These are phyloP conservation scores for Coenonympha arcania DNA, from an alignment of 2,888 invertebrate species.

Conservation along the genomic window DNA sequence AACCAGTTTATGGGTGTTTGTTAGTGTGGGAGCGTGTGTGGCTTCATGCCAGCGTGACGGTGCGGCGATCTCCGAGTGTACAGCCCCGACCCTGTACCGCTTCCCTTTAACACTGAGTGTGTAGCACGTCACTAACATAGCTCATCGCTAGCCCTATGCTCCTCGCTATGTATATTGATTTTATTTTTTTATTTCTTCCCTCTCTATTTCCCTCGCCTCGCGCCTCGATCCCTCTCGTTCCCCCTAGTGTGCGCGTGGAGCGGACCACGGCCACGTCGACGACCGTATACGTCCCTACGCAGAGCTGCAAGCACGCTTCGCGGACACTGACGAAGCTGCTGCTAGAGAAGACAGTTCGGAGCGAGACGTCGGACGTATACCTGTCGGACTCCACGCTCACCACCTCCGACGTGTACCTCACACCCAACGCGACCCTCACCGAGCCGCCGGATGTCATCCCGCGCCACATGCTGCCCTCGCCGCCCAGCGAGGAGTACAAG, in stretches of 20 bases:
- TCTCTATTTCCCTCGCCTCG: conserved; percentile 26
- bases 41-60: neutral
- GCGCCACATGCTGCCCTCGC: conserved; percentile 40
- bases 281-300: conserved; percentile 41
- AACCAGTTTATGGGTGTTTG: neutral
- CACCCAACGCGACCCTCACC: conserved; percentile 52
- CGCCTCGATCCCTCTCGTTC: no score
- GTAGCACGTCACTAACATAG: conserved; percentile 51
- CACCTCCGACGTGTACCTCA: conserved; percentile 45
- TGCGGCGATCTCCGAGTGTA: conserved; percentile 27
- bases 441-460: conserved; percentile 58
- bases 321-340: conserved; percentile 48
- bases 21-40: neutral
- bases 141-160: conserved; percentile 18
- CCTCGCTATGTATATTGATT: conserved; percentile 48
- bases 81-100: conserved; percentile 27
- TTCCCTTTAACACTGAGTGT: conserved; percentile 19
- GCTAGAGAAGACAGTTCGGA: conserved; percentile 41
- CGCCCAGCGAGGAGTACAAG: conserved; percentile 42
- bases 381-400: conserved; percentile 53
- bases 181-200: conserved; percentile 39
- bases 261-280: conserved; percentile 38
- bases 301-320: conserved; percentile 40
- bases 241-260: conserved; percentile 52
- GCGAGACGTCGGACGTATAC: conserved; percentile 49